phyloP scores from a whole-genome alignment of 37 sponge, comb jelly and placozoan genomes.

The Tethya wilhelma region DNA sequence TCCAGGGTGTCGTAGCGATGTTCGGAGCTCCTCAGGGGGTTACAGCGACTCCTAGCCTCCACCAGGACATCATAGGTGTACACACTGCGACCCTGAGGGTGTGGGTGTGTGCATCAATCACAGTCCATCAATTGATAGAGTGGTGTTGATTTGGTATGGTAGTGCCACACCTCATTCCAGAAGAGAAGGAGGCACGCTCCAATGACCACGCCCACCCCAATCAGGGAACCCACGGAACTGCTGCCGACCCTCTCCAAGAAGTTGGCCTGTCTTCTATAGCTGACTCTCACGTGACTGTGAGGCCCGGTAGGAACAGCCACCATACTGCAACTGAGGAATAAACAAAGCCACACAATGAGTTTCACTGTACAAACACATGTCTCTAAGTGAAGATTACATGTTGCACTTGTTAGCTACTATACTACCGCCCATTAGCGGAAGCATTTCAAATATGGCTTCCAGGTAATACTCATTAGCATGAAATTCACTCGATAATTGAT shows the following conservation, averaged over 20 bases:
- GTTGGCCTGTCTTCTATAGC: conserved; percentile 34
- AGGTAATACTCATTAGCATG: no score
- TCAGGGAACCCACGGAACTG: conserved; percentile 18
- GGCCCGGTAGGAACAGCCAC: no score
- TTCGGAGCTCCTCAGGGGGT: not conserved
- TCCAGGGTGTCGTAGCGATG: conserved; percentile 5
- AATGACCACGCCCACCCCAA: conserved; percentile 23
- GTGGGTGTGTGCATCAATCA: not conserved
- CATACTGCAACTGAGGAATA: no score
- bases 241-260: conserved; percentile 38
- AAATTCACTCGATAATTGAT: no score
- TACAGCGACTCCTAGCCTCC: conserved; percentile 31
- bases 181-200: conserved; percentile 43
- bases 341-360: no score
- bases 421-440: no score
- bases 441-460: no score
- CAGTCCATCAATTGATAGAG: not conserved
- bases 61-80: conserved; percentile 44
- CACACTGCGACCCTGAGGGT: conserved; percentile 52
- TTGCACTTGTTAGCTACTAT: no score
- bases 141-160: not conserved
- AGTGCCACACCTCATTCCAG: conserved; percentile 54
- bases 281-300: conserved; percentile 13
- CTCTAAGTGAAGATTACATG: no score
- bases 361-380: no score